phyloP scores from a whole-genome alignment of 2,797 vertebrate species.

The Galagoides demidoff region DNA sequence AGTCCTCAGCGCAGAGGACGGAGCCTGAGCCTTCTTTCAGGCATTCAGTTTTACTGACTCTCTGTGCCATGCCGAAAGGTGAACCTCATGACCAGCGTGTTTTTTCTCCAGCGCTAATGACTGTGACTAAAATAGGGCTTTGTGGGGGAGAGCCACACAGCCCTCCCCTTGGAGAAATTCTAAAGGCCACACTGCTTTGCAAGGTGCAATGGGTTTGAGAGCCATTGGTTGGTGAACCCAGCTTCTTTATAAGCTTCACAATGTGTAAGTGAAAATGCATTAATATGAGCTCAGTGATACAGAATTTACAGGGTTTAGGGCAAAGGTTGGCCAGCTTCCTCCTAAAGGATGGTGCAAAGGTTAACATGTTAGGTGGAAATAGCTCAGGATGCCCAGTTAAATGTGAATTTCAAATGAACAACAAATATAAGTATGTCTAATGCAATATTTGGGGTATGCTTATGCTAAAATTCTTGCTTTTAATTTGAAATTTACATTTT shows the following conservation, averaged over 20 bases:
- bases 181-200: background rate
- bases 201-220: background rate
- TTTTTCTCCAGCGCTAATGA: slow-evolving; percentile 38
- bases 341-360: background rate
- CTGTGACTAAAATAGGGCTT: slow-evolving; percentile 62
- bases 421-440: background rate
- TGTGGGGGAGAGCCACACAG: background rate
- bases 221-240: background rate
- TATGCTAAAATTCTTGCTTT: background rate
- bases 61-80: slow-evolving; percentile 1
- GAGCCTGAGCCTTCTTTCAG: background rate
- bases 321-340: background rate
- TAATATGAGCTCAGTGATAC: background rate
- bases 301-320: background rate
- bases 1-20: background rate
- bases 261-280: background rate
- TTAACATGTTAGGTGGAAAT: background rate
- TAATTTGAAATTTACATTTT: background rate
- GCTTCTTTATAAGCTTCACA: background rate
- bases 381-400: background rate
- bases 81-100: slow-evolving; percentile 36
- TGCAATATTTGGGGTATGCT: background rate
- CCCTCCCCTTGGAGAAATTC: slow-evolving; percentile 8
- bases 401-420: slow-evolving; percentile 19
- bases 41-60: background rate